A percentile compares a stretch with the other conserved stretches of the same genome.
phyloP scores from a whole-genome alignment of 2,888 invertebrate species.

The Drosophila flavopinicola region DNA sequence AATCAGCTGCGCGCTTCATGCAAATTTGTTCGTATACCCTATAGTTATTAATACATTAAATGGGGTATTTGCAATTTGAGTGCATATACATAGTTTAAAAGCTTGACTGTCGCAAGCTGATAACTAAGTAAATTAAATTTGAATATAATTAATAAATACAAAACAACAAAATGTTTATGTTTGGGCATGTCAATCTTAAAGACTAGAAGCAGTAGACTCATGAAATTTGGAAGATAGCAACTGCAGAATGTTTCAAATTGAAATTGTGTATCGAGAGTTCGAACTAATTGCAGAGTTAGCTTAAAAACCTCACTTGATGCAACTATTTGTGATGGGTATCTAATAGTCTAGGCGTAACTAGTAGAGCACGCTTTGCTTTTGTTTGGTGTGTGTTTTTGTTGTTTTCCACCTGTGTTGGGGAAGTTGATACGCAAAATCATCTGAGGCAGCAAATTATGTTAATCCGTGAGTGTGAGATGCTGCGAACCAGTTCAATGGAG shows the following conservation, averaged over 20 bases:
- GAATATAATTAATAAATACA: too few relatives aligned
- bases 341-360: background rate
- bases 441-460: constrained; percentile 54
- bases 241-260: too few relatives aligned
- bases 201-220: too few relatives aligned
- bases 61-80: background rate
- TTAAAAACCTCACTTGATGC: too few relatives aligned
- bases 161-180: too few relatives aligned
- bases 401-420: constrained; percentile 3
- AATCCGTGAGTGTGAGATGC: constrained; percentile 44
- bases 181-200: too few relatives aligned
- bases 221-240: too few relatives aligned
- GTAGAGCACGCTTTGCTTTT: background rate
- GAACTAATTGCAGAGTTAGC: too few relatives aligned
- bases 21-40: constrained; percentile 29
- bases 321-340: constrained; percentile 5
- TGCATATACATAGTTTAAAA: background rate
- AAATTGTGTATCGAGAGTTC: too few relatives aligned
- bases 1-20: constrained; percentile 47
- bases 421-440: constrained; percentile 59
- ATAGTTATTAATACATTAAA: background rate
- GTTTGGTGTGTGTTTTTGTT: background rate
- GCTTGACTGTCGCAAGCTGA: too few relatives aligned
- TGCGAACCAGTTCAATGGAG: constrained; percentile 66
- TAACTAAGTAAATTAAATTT: too few relatives aligned